Conservation (phyloP, 2,113 vertebrate species). For the Dipodomys stephensi region DNA sequence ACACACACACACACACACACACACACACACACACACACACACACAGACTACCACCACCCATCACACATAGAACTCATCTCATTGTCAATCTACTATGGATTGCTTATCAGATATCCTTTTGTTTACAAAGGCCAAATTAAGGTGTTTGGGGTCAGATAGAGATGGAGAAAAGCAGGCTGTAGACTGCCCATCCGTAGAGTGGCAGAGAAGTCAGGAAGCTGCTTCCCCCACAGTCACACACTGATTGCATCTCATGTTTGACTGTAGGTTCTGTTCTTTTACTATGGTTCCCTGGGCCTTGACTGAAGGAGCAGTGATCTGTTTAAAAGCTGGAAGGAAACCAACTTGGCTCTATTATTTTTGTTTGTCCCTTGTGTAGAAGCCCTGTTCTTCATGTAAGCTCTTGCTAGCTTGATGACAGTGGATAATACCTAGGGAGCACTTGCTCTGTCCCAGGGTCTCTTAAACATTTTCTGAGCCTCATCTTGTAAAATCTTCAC, state of each 20-base stretch:
- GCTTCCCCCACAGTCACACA: background rate
- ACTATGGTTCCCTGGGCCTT: background rate
- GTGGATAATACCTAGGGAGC: background rate
- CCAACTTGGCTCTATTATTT: background rate
- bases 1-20: too few relatives aligned
- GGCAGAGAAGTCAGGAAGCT: background rate
- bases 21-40: background rate
- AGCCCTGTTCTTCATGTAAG: background rate
- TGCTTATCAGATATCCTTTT: background rate
- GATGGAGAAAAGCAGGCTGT: background rate
- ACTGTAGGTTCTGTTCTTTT: background rate
- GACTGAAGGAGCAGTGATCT: background rate
- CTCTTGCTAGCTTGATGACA: background rate
- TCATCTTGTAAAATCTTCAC: background rate
- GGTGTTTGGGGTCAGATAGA: background rate
- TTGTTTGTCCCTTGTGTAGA: background rate
- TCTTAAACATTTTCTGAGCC: background rate
- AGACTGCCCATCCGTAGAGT: background rate
- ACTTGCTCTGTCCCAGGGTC: background rate
- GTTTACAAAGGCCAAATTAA: background rate
- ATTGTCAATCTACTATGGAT: background rate
- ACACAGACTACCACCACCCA: too few relatives aligned
- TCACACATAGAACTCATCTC: background rate
- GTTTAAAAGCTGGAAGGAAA: background rate
- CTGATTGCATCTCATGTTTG: background rate